phyloP scores from a whole-genome alignment of 2,113 vertebrate species.

The Triplophysa siluroides region DNA sequence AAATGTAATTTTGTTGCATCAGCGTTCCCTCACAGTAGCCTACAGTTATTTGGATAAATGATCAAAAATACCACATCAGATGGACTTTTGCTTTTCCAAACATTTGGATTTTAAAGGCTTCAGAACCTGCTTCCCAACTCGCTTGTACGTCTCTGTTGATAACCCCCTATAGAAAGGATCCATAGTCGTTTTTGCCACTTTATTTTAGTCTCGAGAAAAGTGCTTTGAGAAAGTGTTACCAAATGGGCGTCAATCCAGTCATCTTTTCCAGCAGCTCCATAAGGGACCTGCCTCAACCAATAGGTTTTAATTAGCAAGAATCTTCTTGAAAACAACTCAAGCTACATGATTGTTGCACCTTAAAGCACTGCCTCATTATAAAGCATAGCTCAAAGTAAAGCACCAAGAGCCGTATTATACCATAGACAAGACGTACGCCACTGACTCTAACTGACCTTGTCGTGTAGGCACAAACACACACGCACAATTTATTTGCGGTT shows the following conservation, averaged over 20 bases:
- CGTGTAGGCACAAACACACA: slow-evolving; percentile 22
- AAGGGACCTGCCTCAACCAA: slow-evolving; percentile 72
- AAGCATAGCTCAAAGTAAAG: slow-evolving; percentile 63
- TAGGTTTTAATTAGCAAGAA: slow-evolving; percentile 76
- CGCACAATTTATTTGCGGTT: slow-evolving; percentile 20
- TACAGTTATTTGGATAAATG: too few relatives aligned
- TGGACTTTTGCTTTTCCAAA: slow-evolving; percentile 4
- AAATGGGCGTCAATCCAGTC: slow-evolving; percentile 62
- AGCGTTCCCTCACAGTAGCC: too few relatives aligned
- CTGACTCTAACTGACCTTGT: slow-evolving; percentile 25
- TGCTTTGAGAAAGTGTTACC: slow-evolving; percentile 61
- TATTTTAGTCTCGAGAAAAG: slow-evolving; percentile 51
- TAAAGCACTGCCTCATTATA: slow-evolving; percentile 71
- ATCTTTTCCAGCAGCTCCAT: slow-evolving; percentile 65
- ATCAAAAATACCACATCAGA: not conserved
- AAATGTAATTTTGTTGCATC: not conserved
- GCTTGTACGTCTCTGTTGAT: not conserved
- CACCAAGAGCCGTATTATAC: not conserved
- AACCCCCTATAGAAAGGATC: slow-evolving; percentile 1
- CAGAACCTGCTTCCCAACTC: not conserved
- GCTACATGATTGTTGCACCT: slow-evolving; percentile 74
- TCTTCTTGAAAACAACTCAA: slow-evolving; percentile 69
- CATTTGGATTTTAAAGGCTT: slow-evolving; percentile 6
- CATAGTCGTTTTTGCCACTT: not conserved
- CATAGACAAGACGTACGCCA: slow-evolving; percentile 7